These are phyloP conservation scores for Meiosimyza decipiens DNA, from an alignment of 2,888 invertebrate species.

Conservation along the genomic window DNA sequence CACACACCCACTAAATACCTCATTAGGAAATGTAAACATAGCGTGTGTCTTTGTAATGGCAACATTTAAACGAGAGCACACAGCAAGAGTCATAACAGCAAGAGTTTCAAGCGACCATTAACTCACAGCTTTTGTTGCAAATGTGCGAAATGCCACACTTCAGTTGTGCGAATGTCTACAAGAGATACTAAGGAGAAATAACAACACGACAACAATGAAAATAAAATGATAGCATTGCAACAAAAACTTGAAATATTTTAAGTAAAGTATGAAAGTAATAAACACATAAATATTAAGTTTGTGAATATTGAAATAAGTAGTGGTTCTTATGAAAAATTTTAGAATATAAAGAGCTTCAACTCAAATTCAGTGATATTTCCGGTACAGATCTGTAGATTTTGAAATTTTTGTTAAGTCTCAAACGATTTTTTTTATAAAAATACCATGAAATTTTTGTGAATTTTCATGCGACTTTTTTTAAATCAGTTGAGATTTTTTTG, in stretches of 20 bases:
- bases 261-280: constrained; percentile 15
- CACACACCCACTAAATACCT: no score
- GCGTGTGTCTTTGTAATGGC: no score
- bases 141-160: constrained; percentile 35
- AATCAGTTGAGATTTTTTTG: no score
- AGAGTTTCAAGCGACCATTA: constrained; percentile 6
- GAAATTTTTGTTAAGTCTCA: no score
- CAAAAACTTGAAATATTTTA: constrained; percentile 15
- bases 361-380: no score
- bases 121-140: constrained; percentile 16
- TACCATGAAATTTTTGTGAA: no score
- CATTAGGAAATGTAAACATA: no score
- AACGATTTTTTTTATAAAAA: no score
- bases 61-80: constrained; percentile 2
- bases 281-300: constrained; percentile 26
- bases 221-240: background rate
- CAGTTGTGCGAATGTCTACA: constrained; percentile 21
- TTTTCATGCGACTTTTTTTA: no score
- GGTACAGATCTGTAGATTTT: no score
- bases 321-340: no score
- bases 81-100: background rate
- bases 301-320: background rate
- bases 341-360: no score
- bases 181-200: background rate
- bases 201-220: background rate